phyloP scores from a whole-genome alignment of 2,797 vertebrate species.

The Cirrhinus mrigala region DNA sequence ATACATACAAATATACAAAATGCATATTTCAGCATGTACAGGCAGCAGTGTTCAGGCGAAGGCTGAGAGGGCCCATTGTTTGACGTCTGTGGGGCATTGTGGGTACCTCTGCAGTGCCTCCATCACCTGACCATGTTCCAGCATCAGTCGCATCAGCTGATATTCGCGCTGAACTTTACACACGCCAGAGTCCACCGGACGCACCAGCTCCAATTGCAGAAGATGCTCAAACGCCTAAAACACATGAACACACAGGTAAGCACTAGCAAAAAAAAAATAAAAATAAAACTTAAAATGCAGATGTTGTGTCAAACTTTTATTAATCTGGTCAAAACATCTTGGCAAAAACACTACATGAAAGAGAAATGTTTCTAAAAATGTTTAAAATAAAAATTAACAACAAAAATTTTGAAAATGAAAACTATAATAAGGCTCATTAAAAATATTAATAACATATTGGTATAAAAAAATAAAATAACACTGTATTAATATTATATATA shows the following conservation, averaged over 20 bases:
- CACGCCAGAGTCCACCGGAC: slow-evolving; percentile 77
- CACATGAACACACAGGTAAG: not conserved
- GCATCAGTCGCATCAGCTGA: slow-evolving; percentile 87
- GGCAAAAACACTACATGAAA: not conserved
- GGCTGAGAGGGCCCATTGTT: slow-evolving; percentile 90
- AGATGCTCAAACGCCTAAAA: slow-evolving; percentile 88
- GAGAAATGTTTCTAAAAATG: too few species aligned
- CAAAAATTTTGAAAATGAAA: too few species aligned
- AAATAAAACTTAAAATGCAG: not conserved
- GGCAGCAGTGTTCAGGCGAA: slow-evolving; percentile 63
- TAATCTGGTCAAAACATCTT: not conserved
- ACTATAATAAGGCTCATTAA: too few species aligned
- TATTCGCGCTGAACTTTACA: slow-evolving; percentile 87
- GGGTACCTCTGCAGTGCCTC: slow-evolving; percentile 93
- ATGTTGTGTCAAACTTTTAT: not conserved
- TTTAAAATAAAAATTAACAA: too few species aligned
- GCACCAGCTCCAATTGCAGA: slow-evolving; percentile 87
- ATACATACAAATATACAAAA: not conserved
- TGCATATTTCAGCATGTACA: not conserved
- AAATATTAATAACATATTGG: too few species aligned
- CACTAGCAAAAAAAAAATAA: not conserved
- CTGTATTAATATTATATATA: too few species aligned
- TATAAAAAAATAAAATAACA: not conserved
- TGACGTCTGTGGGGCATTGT: slow-evolving; percentile 93
- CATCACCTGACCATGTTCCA: slow-evolving; percentile 92